phyloP scores from a whole-genome alignment of 2,888 invertebrate genomes.

The Drosophila setosimentum region DNA sequence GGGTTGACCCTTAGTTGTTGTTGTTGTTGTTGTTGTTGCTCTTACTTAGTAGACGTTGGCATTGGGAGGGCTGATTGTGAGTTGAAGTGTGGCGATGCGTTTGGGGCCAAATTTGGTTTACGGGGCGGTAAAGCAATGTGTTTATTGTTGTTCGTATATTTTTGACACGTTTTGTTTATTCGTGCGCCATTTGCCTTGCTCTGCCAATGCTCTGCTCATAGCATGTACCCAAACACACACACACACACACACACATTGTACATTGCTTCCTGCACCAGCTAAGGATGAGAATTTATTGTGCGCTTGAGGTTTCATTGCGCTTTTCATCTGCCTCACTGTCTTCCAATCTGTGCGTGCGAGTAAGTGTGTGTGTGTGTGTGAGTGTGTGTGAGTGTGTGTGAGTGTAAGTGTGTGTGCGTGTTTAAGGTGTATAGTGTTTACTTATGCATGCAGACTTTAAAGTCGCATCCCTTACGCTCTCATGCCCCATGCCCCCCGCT shows the following conservation, averaged over 20 bases:
- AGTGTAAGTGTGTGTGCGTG: slow-evolving; percentile 29
- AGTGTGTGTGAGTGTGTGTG: slow-evolving; percentile 19
- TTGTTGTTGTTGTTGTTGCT: slow-evolving; percentile 13
- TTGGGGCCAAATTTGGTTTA: not conserved
- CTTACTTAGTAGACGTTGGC: not conserved
- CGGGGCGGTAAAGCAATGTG: slow-evolving; percentile 16
- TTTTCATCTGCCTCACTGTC: slow-evolving; percentile 30
- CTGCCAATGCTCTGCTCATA: slow-evolving; percentile 7
- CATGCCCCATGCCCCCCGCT: not conserved
- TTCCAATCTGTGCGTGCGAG: slow-evolving; percentile 10
- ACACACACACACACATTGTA: slow-evolving; percentile 8
- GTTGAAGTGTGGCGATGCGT: accelerated
- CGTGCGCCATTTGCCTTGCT: slow-evolving; percentile 46
- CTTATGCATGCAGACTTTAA: slow-evolving; percentile 65
- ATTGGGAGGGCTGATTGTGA: not conserved
- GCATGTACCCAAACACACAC: slow-evolving; percentile 4
- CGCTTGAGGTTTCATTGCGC: slow-evolving; percentile 64
- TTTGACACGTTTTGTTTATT: slow-evolving; percentile 67
- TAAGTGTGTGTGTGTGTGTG: slow-evolving; percentile 5
- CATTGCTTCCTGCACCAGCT: slow-evolving; percentile 3
- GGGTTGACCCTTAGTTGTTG: slow-evolving; percentile 28
- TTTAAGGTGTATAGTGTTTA: slow-evolving; percentile 49
- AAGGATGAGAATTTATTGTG: slow-evolving; percentile 38
- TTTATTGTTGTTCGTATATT: slow-evolving; percentile 63
- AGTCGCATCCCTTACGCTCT: slow-evolving; percentile 18